Percentiles rank a stretch among this genome's conserved stretches.
phyloP scores from a whole-genome alignment of 2,113 vertebrate genomes.

The Psammodynastes pulverulentus region DNA sequence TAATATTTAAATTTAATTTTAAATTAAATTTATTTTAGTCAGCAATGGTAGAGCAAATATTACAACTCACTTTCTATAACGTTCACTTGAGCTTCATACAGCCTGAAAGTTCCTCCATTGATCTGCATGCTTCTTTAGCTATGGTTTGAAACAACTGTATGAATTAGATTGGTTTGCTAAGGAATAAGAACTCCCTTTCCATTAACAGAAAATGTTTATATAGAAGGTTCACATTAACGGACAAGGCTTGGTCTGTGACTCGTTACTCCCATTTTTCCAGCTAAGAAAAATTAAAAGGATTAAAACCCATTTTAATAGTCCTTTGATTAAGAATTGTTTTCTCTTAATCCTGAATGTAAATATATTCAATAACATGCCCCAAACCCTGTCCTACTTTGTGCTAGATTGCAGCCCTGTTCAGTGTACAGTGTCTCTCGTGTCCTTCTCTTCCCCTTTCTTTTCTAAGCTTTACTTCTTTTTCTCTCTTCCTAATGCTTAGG shows the following conservation, averaged over 20 bases:
- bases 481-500: neutral
- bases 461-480: neutral
- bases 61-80: neutral
- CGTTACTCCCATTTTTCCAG: neutral
- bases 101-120: neutral
- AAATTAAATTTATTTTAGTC: neutral
- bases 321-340: neutral
- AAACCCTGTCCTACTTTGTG: neutral
- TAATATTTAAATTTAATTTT: neutral
- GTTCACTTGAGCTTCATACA: neutral
- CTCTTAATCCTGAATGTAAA: neutral
- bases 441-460: neutral
- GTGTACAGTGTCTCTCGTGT: accelerated
- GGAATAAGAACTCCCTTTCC: neutral
- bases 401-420: neutral
- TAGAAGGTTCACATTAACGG: neutral
- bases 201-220: neutral
- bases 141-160: neutral
- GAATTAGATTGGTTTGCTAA: neutral
- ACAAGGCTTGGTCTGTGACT: neutral
- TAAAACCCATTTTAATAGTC: neutral
- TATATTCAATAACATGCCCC: neutral
- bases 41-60: neutral
- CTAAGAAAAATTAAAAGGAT: neutral
- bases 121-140: neutral